These are phyloP conservation scores for Bugula neritina DNA, from an alignment of 2,888 invertebrate genomes.

Conservation along the genomic window DNA sequence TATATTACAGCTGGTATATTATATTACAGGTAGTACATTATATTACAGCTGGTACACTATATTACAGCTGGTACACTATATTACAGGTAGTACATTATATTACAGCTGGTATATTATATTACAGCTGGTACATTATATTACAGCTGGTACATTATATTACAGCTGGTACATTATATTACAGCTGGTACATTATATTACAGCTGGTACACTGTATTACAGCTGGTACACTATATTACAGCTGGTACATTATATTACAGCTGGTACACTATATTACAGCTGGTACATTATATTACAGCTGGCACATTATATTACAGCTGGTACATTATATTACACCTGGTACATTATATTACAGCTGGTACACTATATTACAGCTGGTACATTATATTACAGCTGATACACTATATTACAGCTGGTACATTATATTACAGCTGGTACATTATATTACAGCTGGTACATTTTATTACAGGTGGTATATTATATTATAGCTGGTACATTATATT, in stretches of 20 bases:
- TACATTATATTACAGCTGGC: constrained; percentile 57
- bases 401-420: constrained; percentile 63
- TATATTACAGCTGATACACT: background rate
- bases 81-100: background rate
- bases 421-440: background rate
- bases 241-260: constrained; percentile 38
- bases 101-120: constrained; percentile 68
- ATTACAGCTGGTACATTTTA: constrained; percentile 65
- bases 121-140: background rate
- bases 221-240: constrained; percentile 66
- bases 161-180: constrained; percentile 30
- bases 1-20: too few relatives aligned
- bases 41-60: constrained; percentile 64
- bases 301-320: constrained; percentile 57
- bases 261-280: constrained; percentile 65
- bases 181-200: constrained; percentile 67
- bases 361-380: constrained; percentile 63
- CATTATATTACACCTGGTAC: constrained; percentile 60
- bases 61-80: too few relatives aligned
- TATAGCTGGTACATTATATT: constrained; percentile 68
- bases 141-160: constrained; percentile 68
- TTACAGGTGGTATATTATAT: background rate
- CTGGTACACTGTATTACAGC: constrained; percentile 33
- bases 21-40: background rate
- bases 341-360: constrained; percentile 46